Conservation (phyloP, 2,888 invertebrate species). For the Chrysolina haemoptera region DNA sequence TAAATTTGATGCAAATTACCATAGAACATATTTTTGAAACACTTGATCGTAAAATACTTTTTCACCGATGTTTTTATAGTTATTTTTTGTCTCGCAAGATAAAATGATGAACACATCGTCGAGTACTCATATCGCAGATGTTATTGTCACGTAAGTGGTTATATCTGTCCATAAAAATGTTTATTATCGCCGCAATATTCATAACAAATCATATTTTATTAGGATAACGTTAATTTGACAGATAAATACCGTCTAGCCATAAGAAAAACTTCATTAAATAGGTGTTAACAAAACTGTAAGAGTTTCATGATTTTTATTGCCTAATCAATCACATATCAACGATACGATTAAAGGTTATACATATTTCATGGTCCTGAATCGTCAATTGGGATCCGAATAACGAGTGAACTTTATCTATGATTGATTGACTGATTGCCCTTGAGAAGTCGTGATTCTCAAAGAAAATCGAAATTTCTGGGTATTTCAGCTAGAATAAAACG, state of each 20-base stretch:
- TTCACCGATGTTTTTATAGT: no score
- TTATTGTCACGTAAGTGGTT: not conserved
- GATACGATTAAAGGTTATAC: not conserved
- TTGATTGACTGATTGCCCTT: constrained; percentile 1
- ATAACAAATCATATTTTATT: not conserved
- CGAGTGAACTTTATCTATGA: not conserved
- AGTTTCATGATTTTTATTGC: not conserved
- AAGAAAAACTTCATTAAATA: constrained; percentile 1
- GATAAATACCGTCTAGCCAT: not conserved
- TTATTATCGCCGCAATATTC: not conserved
- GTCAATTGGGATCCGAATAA: not conserved
- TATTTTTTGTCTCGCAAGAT: no score
- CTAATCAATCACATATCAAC: not conserved
- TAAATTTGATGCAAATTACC: no score
- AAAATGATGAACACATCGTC: no score
- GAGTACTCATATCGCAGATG: not conserved
- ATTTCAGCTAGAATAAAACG: no score
- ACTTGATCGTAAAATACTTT: no score
- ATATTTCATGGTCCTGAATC: not conserved
- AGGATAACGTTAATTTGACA: constrained; percentile 15
- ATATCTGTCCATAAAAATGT: not conserved
- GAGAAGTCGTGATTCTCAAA: not conserved
- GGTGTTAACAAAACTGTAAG: constrained; percentile 16
- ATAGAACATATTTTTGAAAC: no score
- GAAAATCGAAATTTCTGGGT: not conserved